Conservation (phyloP, 1,140 invertebrate species). For the Drosophila quadrilineata region DNA sequence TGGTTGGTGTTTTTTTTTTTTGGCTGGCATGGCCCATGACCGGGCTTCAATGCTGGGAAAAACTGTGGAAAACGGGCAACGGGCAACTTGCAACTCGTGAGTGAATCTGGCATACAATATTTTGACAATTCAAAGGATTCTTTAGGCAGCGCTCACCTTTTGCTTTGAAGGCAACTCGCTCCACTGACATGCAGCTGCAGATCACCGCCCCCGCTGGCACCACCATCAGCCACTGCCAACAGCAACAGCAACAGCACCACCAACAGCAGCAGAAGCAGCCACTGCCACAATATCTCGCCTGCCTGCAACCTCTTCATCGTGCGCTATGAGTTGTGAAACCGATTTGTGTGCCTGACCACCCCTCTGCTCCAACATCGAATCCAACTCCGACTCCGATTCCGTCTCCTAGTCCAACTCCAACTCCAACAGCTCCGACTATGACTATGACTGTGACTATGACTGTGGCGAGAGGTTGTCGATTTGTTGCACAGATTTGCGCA, state of each 20-base stretch:
- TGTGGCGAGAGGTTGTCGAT: constrained; percentile 47
- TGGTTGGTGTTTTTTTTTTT: not conserved
- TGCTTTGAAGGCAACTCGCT: constrained; percentile 29
- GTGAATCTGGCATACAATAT: constrained; percentile 73
- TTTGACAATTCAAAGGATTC: constrained; percentile 78
- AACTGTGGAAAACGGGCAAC: constrained; percentile 10
- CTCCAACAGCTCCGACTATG: not conserved
- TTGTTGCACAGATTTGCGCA: constrained; percentile 57
- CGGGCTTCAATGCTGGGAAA: constrained; percentile 29
- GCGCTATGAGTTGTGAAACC: constrained; percentile 56
- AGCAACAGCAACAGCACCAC: not conserved
- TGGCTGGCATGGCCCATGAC: constrained; percentile 47
- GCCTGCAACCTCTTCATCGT: constrained; percentile 20
- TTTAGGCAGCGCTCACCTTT: constrained; percentile 64
- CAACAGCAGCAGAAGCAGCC: not conserved
- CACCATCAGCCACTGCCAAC: not conserved
- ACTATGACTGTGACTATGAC: not conserved
- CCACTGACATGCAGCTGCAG: constrained; percentile 28
- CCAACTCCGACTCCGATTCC: too few species aligned
- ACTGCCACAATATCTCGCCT: not conserved
- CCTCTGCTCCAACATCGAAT: too few species aligned
- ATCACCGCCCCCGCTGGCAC: constrained; percentile 13
- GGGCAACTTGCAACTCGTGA: constrained; percentile 49
- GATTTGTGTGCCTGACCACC: constrained; percentile 28
- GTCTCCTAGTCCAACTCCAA: constrained; percentile 2